Conservation (phyloP, 2,888 invertebrate genomes). For the Sympetrum striolatum region DNA sequence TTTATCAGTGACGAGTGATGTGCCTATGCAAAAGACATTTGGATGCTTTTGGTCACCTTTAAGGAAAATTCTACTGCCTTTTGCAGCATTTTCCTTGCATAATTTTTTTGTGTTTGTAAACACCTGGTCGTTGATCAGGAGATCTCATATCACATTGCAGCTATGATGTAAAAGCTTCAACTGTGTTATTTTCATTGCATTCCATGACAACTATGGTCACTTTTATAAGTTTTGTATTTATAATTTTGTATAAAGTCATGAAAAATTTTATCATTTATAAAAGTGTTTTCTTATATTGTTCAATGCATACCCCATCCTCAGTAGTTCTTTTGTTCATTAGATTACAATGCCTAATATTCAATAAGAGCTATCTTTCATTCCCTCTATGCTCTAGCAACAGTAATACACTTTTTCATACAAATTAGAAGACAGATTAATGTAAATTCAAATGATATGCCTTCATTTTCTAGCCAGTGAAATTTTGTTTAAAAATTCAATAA, state of each 20-base stretch:
- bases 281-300: neutral
- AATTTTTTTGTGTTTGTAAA: neutral
- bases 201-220: conserved; percentile 36
- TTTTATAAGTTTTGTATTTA: conserved; percentile 37
- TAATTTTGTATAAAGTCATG: conserved; percentile 36
- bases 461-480: too few relatives aligned
- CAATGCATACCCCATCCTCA: too few relatives aligned
- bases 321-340: too few relatives aligned
- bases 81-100: conserved; percentile 23
- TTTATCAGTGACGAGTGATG: conserved; percentile 19
- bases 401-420: too few relatives aligned
- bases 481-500: too few relatives aligned
- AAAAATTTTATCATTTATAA: neutral
- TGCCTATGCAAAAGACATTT: conserved; percentile 22
- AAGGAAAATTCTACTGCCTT: conserved; percentile 15
- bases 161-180: conserved; percentile 28
- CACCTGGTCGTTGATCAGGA: conserved; percentile 15
- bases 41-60: conserved; percentile 26
- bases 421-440: too few relatives aligned
- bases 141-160: conserved; percentile 44
- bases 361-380: too few relatives aligned
- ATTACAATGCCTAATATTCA: too few relatives aligned
- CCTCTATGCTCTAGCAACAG: too few relatives aligned
- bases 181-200: conserved; percentile 40
- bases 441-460: too few relatives aligned